Evolutionary conservation across 2,113 vertebrate species (phyloP).

Genomic region (Orthonyx spaldingii): DNA sequence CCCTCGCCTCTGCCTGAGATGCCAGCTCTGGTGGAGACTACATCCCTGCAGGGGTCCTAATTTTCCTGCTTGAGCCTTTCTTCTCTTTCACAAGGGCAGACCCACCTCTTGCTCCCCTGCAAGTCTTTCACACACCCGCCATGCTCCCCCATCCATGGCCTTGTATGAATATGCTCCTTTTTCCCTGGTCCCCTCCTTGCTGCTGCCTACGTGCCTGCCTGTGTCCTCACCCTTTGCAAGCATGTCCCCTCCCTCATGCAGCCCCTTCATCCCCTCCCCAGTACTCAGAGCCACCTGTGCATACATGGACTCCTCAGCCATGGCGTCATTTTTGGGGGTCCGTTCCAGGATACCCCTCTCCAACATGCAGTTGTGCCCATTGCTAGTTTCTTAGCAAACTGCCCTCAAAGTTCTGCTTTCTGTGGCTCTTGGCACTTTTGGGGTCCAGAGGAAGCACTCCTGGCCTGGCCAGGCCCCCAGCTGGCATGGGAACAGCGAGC

Average conservation of each 20-base stretch:
- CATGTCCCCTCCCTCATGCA: neutral
- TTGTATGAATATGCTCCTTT: neutral
- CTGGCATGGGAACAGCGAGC: neutral
- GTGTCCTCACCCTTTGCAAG: neutral
- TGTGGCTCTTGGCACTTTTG: neutral
- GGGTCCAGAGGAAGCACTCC: neutral
- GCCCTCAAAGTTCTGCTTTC: neutral
- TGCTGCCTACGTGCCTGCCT: neutral
- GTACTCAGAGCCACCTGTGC: neutral
- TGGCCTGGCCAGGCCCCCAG: neutral
- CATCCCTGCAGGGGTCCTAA: neutral
- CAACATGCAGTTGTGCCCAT: neutral
- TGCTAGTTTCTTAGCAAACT: neutral
- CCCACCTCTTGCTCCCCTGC: neutral
- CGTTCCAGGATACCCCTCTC: neutral
- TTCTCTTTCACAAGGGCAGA: neutral
- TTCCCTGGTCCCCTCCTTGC: rapidly evolving
- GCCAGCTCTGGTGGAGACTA: neutral
- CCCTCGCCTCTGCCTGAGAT: neutral
- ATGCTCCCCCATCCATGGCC: rapidly evolving
- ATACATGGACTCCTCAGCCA: neutral
- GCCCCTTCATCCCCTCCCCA: neutral
- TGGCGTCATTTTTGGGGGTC: neutral
- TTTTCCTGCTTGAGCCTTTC: neutral
- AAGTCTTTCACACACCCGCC: rapidly evolving